Base-by-base conservation (phyloP, 2,113 vertebrate genomes). In the Mirza zaza region DNA sequence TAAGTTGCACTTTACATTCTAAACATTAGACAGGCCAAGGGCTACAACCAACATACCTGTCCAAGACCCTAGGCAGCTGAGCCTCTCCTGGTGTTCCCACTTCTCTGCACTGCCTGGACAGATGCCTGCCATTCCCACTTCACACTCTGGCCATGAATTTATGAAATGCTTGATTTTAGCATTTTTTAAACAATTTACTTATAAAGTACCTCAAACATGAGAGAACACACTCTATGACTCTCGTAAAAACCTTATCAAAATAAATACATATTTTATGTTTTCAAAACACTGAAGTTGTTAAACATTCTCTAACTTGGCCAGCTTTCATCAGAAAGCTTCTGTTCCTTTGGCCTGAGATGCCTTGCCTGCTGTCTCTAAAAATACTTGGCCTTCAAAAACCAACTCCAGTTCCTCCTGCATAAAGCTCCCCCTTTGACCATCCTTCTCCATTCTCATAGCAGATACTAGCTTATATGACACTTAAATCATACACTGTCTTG, bases 251-350 rank as follows among this genome's bases (percentile, higher is more conserved):
- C 34, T 85, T 87, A 57, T 92, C 29, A 94, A 95, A 88, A 90
- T 90, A 95, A 90, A 94, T 67, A 90, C 14, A 88, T 88, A 82
- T 82, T 95, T 94, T 82, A 71, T 9, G 14, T 52, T 92, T 77
- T 95, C 15, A 27, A 90, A 95, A 86, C 13, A 71, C 14, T 73
- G 36, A 94, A 20, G 4, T 42, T 90, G 68, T 50, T 95, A 39
- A 92, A 80, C 39, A 80, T 59, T 77, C 59, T 77, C 82, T 84
- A 90, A 90, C 25, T 34, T 94, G 36, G 34, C 81, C 48, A 79
- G 32, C 36, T 70, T 92, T 63, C 70, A 80, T 39, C 65, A 80
- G 57, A 15, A 94, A 81, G 42, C 34, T 75, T 82, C 91, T 68
- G 48, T 48, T 70, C 63, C 57, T 14, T 87, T 81, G 82, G 27